These are phyloP conservation scores for Poecilia wingei DNA, from an alignment of 2,797 vertebrate genomes.

Conservation along the genomic window DNA sequence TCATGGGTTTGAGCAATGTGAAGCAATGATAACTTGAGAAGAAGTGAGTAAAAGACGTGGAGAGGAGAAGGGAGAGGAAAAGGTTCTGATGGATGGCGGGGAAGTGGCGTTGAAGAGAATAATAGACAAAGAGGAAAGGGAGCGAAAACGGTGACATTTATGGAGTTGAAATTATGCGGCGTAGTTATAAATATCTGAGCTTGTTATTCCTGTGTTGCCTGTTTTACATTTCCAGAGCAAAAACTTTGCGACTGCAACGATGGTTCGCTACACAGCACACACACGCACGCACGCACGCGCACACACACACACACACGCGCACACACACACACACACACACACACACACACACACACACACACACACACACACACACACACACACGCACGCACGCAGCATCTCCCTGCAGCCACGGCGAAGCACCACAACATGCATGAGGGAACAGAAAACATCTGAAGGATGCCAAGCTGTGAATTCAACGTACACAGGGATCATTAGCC, in stretches of 20 bases:
- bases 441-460: conserved; percentile 27
- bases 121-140: conserved; percentile 21
- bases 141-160: conserved; percentile 58
- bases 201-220: conserved; percentile 61
- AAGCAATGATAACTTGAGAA: conserved; percentile 25
- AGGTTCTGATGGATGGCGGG: conserved; percentile 3
- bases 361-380: not conserved
- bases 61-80: not conserved
- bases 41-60: conserved; percentile 13
- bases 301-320: not conserved
- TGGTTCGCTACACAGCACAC: conserved; percentile 30
- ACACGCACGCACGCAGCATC: conserved; percentile 15
- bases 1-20: conserved; percentile 14
- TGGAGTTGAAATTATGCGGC: conserved; percentile 59
- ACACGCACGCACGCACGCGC: not conserved
- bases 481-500: conserved; percentile 26
- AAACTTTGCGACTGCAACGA: conserved; percentile 23
- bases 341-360: too few species aligned
- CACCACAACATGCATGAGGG: conserved; percentile 41
- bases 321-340: not conserved
- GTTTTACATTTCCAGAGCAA: conserved; percentile 61
- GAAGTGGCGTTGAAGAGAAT: conserved; percentile 13
- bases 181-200: conserved; percentile 73
- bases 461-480: conserved; percentile 34
- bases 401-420: conserved; percentile 45